Conservation (phyloP, 2,113 vertebrate genomes). For the Pachyramphus minor region DNA sequence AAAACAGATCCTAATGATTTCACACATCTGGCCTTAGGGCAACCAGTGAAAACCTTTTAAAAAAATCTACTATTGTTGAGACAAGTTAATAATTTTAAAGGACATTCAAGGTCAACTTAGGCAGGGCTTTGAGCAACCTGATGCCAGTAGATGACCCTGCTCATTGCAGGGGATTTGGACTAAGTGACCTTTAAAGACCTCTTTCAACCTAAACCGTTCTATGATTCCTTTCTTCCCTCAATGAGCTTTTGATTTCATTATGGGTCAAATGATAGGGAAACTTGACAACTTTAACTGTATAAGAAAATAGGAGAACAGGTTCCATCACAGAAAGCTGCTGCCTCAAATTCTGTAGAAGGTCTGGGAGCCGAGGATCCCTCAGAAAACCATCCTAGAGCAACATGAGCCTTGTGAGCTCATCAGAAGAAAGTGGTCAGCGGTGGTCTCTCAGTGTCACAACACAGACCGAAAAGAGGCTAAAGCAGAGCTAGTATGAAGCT, state of each 20-base stretch:
- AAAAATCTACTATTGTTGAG: not conserved
- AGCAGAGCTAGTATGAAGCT: not conserved
- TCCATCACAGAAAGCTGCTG: rapidly evolving
- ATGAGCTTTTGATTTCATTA: not conserved
- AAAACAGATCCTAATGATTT: not conserved
- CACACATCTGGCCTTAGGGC: not conserved
- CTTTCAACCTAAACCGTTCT: not conserved
- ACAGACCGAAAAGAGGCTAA: not conserved
- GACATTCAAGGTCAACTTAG: not conserved
- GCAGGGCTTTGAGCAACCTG: not conserved
- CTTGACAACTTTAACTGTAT: not conserved
- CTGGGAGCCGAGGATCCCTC: not conserved
- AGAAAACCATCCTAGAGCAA: not conserved
- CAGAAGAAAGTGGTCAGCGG: not conserved
- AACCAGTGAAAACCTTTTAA: not conserved
- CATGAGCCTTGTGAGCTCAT: not conserved
- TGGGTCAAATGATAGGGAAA: not conserved
- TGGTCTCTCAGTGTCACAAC: not conserved
- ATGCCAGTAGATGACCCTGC: not conserved
- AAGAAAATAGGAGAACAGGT: not conserved
- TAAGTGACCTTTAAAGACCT: not conserved
- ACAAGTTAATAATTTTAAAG: not conserved
- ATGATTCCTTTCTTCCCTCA: not conserved
- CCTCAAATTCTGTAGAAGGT: not conserved
- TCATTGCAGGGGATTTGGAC: not conserved